These are phyloP conservation scores for Spinibarbus caldwelli DNA, from an alignment of 2,797 vertebrate species.

Conservation along the genomic window DNA sequence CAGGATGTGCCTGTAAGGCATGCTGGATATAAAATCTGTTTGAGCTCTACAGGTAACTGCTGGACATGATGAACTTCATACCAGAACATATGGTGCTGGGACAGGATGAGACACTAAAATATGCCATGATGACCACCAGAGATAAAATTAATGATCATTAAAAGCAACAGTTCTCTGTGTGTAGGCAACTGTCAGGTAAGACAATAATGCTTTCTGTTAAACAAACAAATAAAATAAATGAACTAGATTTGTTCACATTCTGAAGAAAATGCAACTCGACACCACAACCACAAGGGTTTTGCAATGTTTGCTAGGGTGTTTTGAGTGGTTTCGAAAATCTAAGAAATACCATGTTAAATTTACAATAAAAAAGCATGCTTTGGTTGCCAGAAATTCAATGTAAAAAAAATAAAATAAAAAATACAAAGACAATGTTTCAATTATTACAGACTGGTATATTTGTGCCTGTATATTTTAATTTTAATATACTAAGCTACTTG, in stretches of 20 bases:
- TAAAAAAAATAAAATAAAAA: no score
- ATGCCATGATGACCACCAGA: background rate
- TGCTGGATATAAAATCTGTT: background rate
- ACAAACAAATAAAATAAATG: background rate
- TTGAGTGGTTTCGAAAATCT: background rate
- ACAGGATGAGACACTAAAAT: background rate
- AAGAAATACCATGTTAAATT: no score
- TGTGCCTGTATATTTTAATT: no score
- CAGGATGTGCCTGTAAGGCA: constrained; percentile 17
- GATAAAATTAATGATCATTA: constrained; percentile 8
- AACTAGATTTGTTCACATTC: background rate
- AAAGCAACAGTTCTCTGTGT: constrained; percentile 5
- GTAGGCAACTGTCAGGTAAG: background rate
- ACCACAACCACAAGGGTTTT: background rate
- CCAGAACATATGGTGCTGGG: constrained; percentile 8
- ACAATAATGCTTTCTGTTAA: background rate
- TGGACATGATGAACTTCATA: constrained; percentile 21
- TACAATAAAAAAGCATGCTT: background rate
- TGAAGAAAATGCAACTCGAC: background rate
- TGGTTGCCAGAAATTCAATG: background rate
- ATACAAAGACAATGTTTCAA: background rate
- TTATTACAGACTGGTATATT: background rate
- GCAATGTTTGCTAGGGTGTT: background rate
- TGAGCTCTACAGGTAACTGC: constrained; percentile 19
- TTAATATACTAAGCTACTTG: background rate